Evolutionary conservation across 2,797 vertebrate species (phyloP), one percentile per base, ranked within the genome.

Genomic region (Acanthornis magna): DNA sequence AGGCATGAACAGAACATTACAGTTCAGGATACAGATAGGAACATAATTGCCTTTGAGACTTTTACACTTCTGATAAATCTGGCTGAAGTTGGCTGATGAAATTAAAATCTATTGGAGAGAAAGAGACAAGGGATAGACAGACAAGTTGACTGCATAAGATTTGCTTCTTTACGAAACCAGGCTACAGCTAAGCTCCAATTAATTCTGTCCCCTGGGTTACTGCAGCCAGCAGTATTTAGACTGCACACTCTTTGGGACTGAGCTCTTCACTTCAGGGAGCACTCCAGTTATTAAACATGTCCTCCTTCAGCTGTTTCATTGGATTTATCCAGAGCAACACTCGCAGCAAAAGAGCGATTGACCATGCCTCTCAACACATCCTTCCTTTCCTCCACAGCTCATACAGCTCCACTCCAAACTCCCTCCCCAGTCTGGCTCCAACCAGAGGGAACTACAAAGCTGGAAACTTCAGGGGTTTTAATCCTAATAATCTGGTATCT

Each of bases 161-260:
- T 86, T 66, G 48, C 55, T 90, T 89, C 88, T 91, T 83, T 84
- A 88, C 88, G 80, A 86, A 95, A 93, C 60, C 85, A 88, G 77
- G 70, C 74, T 95, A 62, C 66, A 79, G 80, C 70, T 95, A 93
- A 95, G 73, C 74, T 95, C 60, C 80, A 94, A 78, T 95, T 95
- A 96, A 95, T 93, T 94, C 85, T 90, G 36, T 86, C 88, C 51
- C 82, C 26, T 78, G 85, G 32, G 91, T 38, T 91, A 82, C 27
- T 91, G 58, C 42, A 93, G 58, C n/a, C 90, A 66, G 70, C 73
- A 95, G 51, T 51, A 86, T 84, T 90, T 88, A 86, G 47, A 72
- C 36, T 38, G 62, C 20, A 38, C 0, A 0, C 38, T 71, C 73
- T 81, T 51, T 79, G 70, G 51, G 82, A 92, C 85, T 55, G n/a